A percentile compares a stretch with the other conserved stretches of the same genome.
Conservation (phyloP, 30 jellyfish, hydroid and myxozoan species). For the Mastigias papua region DNA sequence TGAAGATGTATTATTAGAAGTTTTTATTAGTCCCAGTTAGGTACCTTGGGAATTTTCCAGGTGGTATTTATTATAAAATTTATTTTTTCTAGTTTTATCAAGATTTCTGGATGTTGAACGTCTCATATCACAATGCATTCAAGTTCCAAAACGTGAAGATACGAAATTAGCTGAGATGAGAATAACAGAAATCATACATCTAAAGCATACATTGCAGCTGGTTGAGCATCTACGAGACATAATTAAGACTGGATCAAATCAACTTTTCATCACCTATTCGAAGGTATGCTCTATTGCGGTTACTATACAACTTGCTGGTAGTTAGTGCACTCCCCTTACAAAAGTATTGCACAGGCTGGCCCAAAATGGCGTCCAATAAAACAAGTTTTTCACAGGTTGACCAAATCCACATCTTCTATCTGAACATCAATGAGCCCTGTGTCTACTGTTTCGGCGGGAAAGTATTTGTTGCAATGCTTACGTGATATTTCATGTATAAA, state of each 20-base stretch:
- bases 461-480: too few relatives aligned
- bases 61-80: not conserved
- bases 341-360: too few relatives aligned
- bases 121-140: conserved; percentile 83
- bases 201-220: conserved; percentile 88
- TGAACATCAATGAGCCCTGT: too few relatives aligned
- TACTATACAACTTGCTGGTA: too few relatives aligned
- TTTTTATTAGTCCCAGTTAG: too few relatives aligned
- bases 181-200: conserved; percentile 75
- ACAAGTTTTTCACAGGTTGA: too few relatives aligned
- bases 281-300: conserved; percentile 56
- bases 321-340: too few relatives aligned
- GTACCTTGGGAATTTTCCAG: not conserved
- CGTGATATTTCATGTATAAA: too few relatives aligned
- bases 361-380: too few relatives aligned
- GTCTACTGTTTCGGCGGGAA: too few relatives aligned
- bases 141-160: conserved; percentile 90
- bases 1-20: too few relatives aligned
- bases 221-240: conserved; percentile 73
- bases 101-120: conserved; percentile 92
- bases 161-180: conserved; percentile 74
- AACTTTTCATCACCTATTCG: conserved; percentile 72
- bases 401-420: too few relatives aligned
- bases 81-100: conserved; percentile 62
- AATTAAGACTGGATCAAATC: conserved; percentile 73